Percentiles rank a stretch among this genome's conserved stretches.
Conservation (phyloP, 2,113 vertebrate species). For the Neogobius melanostomus region DNA sequence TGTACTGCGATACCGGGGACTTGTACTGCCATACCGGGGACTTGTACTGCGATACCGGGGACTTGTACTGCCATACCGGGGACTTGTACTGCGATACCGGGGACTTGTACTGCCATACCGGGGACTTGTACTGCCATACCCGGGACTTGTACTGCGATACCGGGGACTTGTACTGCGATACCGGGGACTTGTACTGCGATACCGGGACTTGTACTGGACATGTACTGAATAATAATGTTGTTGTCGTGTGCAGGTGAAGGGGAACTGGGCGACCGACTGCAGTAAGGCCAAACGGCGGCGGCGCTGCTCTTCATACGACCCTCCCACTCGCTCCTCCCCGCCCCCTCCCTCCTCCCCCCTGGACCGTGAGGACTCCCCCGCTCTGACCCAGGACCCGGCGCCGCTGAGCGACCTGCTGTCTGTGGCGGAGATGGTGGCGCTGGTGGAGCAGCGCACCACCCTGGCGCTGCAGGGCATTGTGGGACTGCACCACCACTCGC, state of each 20-base stretch:
- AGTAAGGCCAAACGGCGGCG: conserved; percentile 91
- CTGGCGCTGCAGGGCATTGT: conserved; percentile 83
- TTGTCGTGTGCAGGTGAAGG: conserved; percentile 78
- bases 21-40: no score
- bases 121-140: no score
- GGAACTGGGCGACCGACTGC: conserved; percentile 89
- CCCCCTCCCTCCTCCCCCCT: conserved; percentile 20
- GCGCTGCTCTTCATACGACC: conserved; percentile 85
- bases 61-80: no score
- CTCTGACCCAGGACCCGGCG: conserved; percentile 35
- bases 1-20: no score
- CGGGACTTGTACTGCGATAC: no score
- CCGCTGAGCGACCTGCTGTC: conserved; percentile 79
- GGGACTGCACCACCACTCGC: conserved; percentile 54
- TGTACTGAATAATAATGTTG: background rate
- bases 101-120: no score
- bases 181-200: no score
- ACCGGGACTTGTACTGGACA: no score
- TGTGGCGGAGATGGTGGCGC: conserved; percentile 93
- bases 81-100: no score
- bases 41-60: no score
- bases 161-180: no score
- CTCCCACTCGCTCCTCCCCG: conserved; percentile 62
- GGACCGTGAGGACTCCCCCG: background rate
- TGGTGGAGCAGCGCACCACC: conserved; percentile 88